Base-by-base conservation (phyloP, 2,797 vertebrate species). In the Zonotrichia albicollis region DNA sequence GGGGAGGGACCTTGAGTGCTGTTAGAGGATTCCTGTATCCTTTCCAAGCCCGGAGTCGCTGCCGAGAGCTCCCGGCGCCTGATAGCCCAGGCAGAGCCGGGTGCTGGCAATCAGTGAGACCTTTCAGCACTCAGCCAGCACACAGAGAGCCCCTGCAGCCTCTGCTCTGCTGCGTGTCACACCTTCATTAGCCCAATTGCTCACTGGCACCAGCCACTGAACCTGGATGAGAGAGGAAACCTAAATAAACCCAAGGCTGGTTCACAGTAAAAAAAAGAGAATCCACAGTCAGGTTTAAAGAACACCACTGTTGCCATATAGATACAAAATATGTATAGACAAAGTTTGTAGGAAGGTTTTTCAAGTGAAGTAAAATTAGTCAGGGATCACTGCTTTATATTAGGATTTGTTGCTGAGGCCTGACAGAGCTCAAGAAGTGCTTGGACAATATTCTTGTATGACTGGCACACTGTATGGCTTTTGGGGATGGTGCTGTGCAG, bases 141-240 rank as follows among this genome's bases (percentile, higher is more conserved):
- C 87, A 27, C 43, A 48, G 15, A 68, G 85, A 75, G 77, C 80
- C 82, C 76, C 30, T 75, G 78, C 87, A 90, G 94, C 92, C 88
- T 90, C 77, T 67, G 86, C 73, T 71, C 80, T 79, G 83, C 83
- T 13, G 32, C 77, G 51, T 93, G 90, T 79, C 40, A 7, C 90
- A 92, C 93, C 93, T 89, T 71, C 81, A 89, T 92, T 90, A 89
- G 71, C 5, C 3, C 71, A 74, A 50, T 60, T 92, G 90, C 80
- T 79, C 91, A 22, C 3, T 95, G 90, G 92, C 94, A 94, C 61
- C 71, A 67, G 9, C 19, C 13, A 5, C 67, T 46, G 18, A 36
- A 30, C 1, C 0, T 18, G n/a, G 45, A 54, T 9, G 48, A 19
- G 36, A 51, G 83, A 76, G 60, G 86, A 82, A 84, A 50, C 46